These are phyloP conservation scores for Diadromus collaris DNA, from an alignment of 2,888 invertebrate species.

Conservation along the genomic window DNA sequence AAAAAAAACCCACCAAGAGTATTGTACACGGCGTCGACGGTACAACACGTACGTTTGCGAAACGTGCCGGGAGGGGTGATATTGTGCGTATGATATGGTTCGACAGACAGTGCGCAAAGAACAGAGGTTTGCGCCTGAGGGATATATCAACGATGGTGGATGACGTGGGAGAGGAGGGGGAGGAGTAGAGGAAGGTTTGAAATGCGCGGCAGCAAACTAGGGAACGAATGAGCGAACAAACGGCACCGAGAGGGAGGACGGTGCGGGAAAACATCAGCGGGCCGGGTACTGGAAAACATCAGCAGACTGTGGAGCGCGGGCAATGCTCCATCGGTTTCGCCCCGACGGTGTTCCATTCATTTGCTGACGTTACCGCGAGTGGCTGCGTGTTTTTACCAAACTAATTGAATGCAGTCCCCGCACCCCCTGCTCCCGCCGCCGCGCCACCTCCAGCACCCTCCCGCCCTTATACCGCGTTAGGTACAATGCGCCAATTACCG, in stretches of 20 bases:
- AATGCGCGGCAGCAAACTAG: conserved; percentile 11
- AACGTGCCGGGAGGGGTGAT: background rate
- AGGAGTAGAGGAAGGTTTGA: conserved; percentile 12
- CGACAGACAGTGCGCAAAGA: conserved; percentile 1
- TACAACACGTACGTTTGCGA: background rate
- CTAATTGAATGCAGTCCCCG: conserved; percentile 75
- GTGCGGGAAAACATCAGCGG: background rate
- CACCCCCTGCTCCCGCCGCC: conserved; percentile 14
- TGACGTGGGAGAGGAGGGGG: too few relatives aligned
- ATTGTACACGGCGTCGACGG: background rate
- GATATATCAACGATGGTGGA: conserved; percentile 1
- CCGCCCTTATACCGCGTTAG: conserved; percentile 55
- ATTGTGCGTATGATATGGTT: conserved; percentile 6
- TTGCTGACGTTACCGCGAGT: conserved; percentile 70
- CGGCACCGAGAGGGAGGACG: conserved; percentile 6
- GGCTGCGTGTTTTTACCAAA: conserved; percentile 72
- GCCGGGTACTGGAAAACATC: background rate
- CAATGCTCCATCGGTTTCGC: conserved; percentile 41
- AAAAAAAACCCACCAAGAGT: background rate
- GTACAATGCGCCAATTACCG: conserved; percentile 72
- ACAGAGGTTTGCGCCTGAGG: background rate
- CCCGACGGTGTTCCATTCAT: conserved; percentile 67
- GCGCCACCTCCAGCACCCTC: background rate
- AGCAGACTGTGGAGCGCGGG: conserved; percentile 7
- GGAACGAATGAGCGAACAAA: conserved; percentile 13